Base-by-base conservation (phyloP, 2,113 vertebrate species). In the Mohoua ochrocephala region DNA sequence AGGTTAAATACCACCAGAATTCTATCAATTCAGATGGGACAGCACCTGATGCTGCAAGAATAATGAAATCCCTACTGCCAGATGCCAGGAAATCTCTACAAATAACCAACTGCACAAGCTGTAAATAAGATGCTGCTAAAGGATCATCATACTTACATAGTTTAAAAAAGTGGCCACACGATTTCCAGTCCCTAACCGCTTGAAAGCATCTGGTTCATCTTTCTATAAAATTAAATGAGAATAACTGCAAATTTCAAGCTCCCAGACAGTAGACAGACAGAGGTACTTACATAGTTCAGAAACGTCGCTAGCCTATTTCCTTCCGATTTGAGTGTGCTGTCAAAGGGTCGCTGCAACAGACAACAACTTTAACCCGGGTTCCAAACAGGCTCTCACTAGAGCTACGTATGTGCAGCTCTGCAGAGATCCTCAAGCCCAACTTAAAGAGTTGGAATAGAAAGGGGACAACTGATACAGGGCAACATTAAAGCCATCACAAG, bases 181-280 rank as follows among this genome's bases (percentile, higher is more conserved):
- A 98, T 99, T 99, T 98, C 99, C 99, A 98, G 99, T 99, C 99
- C 99, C 99, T 99, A 99, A 99, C 98, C 98, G 98, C 99, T 99
- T 99, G 99, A 99, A 99, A 98, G 98, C 99, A 99, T 99, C 99
- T 96, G 98, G 99, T 95, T 99, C 99, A 98, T 99, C 98, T 98
- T 98, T 99, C 99, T 99, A 99, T 96, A 97, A 99, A 99, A 99
- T 99, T 99, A 99, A 99, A 98, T 97, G 96, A 99, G 95, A 98
- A 65, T 97, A 98, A 98, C 98, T 97, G 98, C 97, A 97, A 78
- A 90, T 91, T 98, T 92, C 78, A 33, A 92, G 90, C 84, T 96
- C 86, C 14, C 89, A 95, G 52, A 83, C 68, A 93, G 91, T 8
- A 81, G 94, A 70, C 71, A 92, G 49, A 90, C 96, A 91, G 91